These are phyloP conservation scores for Atherinosoma microstoma DNA, from an alignment of 2,797 vertebrate genomes.

Conservation along the genomic window DNA sequence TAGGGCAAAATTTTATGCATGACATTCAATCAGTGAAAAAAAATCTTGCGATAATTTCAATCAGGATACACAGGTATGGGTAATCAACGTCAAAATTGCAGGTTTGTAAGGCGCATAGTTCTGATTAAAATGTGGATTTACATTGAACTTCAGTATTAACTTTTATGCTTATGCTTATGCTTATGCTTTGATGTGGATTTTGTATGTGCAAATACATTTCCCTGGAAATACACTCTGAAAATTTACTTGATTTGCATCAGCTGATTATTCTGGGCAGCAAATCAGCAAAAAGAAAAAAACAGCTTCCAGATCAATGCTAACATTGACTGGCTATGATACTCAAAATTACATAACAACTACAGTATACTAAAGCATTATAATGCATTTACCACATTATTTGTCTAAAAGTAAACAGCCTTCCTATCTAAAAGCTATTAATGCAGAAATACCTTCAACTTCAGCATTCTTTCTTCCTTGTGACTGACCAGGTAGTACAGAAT, in stretches of 20 bases:
- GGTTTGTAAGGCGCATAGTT: too few species aligned
- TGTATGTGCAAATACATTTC: background rate
- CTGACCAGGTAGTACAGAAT: too few species aligned
- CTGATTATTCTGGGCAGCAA: background rate
- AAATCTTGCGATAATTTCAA: background rate
- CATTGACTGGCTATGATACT: background rate
- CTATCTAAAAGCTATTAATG: background rate
- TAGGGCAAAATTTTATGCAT: background rate
- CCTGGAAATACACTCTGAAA: background rate
- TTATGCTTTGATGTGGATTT: too few species aligned
- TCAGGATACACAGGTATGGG: too few species aligned
- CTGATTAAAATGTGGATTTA: background rate
- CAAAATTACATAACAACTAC: background rate
- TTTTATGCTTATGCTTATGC: background rate
- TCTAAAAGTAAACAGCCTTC: background rate
- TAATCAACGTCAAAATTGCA: too few species aligned
- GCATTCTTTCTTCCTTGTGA: background rate
- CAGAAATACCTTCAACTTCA: background rate
- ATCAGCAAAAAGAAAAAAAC: background rate
- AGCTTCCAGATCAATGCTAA: background rate
- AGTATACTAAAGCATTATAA: background rate
- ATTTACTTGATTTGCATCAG: background rate
- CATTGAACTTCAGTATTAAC: background rate
- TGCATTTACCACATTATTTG: background rate
- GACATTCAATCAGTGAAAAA: background rate